These are phyloP conservation scores for Sus cebifrons DNA, from an alignment of 2,797 vertebrate species.

Conservation along the genomic window DNA sequence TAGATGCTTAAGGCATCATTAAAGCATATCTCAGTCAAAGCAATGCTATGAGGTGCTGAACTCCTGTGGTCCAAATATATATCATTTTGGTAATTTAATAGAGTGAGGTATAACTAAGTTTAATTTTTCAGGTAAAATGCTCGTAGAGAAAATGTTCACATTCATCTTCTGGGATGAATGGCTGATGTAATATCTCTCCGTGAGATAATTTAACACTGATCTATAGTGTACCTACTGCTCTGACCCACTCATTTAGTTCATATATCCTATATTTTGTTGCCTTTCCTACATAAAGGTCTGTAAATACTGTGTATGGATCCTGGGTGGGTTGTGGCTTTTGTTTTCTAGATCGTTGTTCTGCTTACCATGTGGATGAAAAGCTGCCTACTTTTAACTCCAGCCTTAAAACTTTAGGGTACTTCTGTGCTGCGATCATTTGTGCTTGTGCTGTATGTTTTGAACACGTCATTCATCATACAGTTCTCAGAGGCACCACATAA, in stretches of 20 bases:
- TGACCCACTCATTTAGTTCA: background rate
- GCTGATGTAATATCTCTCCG: slow-evolving; percentile 31
- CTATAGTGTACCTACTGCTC: background rate
- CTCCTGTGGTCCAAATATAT: background rate
- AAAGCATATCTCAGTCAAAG: slow-evolving; percentile 54
- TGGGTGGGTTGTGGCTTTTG: background rate
- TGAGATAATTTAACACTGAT: slow-evolving; percentile 8
- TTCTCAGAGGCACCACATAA: slow-evolving; percentile 54
- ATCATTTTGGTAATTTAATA: slow-evolving; percentile 67
- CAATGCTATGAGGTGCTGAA: background rate
- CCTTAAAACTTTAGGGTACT: background rate
- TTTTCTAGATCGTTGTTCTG: slow-evolving; percentile 33
- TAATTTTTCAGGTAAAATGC: slow-evolving; percentile 57
- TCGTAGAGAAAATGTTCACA: slow-evolving; percentile 36
- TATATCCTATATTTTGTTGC: background rate
- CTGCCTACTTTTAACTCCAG: background rate
- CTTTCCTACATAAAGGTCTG: background rate
- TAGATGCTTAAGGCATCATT: slow-evolving; percentile 22
- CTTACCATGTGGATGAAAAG: slow-evolving; percentile 9
- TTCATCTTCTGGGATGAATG: slow-evolving; percentile 47
- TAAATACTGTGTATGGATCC: background rate
- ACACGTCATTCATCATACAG: background rate
- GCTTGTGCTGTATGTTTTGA: slow-evolving; percentile 21
- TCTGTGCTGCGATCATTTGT: background rate
- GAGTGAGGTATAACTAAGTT: slow-evolving; percentile 23